Base-by-base conservation (phyloP, 2,888 invertebrate genomes). In the Temnothorax unifasciatus region DNA sequence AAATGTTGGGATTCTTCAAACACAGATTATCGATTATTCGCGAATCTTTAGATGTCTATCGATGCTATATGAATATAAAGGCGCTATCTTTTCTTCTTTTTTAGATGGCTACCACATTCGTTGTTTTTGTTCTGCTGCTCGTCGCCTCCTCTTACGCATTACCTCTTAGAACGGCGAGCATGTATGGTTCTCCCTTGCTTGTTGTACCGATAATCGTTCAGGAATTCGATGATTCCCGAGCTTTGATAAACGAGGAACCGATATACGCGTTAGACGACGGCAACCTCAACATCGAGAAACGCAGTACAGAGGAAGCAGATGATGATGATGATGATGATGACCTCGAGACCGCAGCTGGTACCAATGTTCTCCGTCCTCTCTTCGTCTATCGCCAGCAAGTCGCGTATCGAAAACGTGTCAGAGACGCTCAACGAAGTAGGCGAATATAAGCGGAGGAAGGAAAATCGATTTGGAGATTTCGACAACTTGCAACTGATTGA, bases 331-430 rank as follows among this genome's bases (percentile, higher is more conserved):
- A 92, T 1, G 94, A 94, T 77, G 34, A 34, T 6, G 34, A 94
- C 76, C 89, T 94, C 6, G 93, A 94, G 73, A 93, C 93, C 3
- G 94, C 94, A 0, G 94, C 94, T 73, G 94, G 94, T 15, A 94
- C 94, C 0, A 94, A 94, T 29, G 88, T 94, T 59, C 92, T 94
- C 21, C 92, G 94, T 59, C 94, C 94, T 8, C 86, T 94, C 34
- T 94, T 94, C 85, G 94, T 94, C 59, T 94, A 94, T 82, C 91
- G 94, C 25, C 94, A 94, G 59, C 94, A 94, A 84, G 77, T 94
- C 44, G 94, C 94, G 3, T 93, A 94, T 74, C 92, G 93, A n/a
- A 93, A 94, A 74, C 93, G 93, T 21, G 73, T 89, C n/a, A 92
- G 88, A 38, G 92, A 93, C 41, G 90, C 5, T n/a, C 89, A 92